Evolutionary conservation across 1,140 invertebrate genomes (phyloP), one percentile per base, ranked within the genome.

Genomic region (Pseudomyrmex flavicornis): DNA sequence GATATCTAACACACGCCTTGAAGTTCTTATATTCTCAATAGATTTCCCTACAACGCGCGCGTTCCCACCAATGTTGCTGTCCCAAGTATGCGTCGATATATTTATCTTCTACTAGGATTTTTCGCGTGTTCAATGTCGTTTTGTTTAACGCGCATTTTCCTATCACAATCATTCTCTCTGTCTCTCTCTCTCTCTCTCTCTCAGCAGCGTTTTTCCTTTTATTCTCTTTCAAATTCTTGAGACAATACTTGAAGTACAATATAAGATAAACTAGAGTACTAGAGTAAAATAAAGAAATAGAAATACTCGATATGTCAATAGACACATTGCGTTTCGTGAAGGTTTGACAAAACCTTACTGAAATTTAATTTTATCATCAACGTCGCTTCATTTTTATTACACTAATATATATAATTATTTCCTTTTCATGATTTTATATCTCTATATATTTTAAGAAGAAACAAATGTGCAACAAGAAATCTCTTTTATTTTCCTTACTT

Each of bases 151-250:
- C 72, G 35, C 65, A 84, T 79, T 70, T 75, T 48, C 66, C 52
- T 88, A 88, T 89, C 87, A 88, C 80, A 88, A 80, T 86, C 44
- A 58, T 59, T 88, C 82, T 66, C 73, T 59, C 82, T 22, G 66
- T 48, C 22, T 76, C 75, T 48, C 35, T 76, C 75, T 35, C 35
- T 35, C 5, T 35, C 5, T 26, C 3, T 26, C 26, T 26, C 4
- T 65, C 44, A 35, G 4, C 35, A 35, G 0, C 35, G 35, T 35
- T 35, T 7, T 35, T 35, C 35, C 35, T 35, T 35, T 35, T 35
- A 35, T 35, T 35, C 35, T 35, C 35, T 35, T 35, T 35, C 35
- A 35, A 77, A 84, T 26, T 63, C n/a, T 75, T 85, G 66, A 65
- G 35, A 85, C 65, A 88, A 84, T 90, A 89, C 73, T 88, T 82